Base-by-base conservation (phyloP, 2,888 invertebrate genomes). In the Thysanoteuthis rhombus region DNA sequence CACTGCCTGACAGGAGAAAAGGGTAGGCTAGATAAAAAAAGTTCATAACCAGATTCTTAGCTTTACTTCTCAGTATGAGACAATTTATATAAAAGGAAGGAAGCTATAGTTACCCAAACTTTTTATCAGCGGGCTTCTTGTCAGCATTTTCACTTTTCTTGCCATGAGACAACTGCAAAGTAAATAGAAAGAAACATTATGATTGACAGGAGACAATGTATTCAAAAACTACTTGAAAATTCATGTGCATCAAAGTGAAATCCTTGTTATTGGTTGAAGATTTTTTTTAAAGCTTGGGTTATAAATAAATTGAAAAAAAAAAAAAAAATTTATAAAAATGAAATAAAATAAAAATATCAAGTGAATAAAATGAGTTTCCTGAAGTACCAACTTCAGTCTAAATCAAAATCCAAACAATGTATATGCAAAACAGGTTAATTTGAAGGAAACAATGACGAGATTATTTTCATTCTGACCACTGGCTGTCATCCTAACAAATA, bases 141-240 rank as follows among this genome's bases (percentile, higher is more conserved):
- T 93, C 52, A 38, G 52, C 22, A 58, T 47, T 93, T 38, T 93
- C 93, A 32, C 36, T 47, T 52, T 93, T 93, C 52, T 93, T 93
- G 42, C 93, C 93, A 58, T 93, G 93, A 22, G 93, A 93, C 47
- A 93, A 28, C 93, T 93, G 58, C 40, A 58, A 93, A 52, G 5
- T 4, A 36, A 93, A 47, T 5, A 39, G 1, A 92, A 45, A 91
- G 42, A 39, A 32, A 42, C 36, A 39, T 22, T 6, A 52, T 25
- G 25, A 52, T 6, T 52, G 22, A 25, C 52, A 52, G 52, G 5
- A 25, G 52, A 52, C 25, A 52, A 52, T 52, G 25, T 25, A 52
- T 25, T 3, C 52, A 28, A 52, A 42, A 52, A 5, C 5, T 22
- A 3, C 28, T 52, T 22, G 22, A 22, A 5, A 19, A 52, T 25